Percentiles rank a stretch among this genome's conserved stretches.
These are phyloP conservation scores for Littorina saxatilis DNA, from an alignment of 1,140 invertebrate genomes.

Conservation along the genomic window DNA sequence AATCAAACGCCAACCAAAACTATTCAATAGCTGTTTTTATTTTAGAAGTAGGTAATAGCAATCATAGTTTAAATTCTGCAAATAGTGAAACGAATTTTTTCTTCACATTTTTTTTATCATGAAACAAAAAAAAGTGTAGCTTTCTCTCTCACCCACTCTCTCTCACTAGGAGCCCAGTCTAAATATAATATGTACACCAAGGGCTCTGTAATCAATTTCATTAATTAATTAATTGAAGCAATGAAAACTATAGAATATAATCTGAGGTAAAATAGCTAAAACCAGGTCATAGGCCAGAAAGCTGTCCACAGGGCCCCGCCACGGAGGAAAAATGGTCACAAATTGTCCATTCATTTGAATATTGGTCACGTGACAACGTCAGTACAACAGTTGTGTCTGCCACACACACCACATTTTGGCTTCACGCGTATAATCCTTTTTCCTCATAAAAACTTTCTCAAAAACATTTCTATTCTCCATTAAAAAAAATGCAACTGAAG, in stretches of 20 bases:
- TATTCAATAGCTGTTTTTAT: constrained; percentile 23
- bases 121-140: not conserved
- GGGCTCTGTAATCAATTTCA: not conserved
- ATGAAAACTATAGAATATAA: constrained; percentile 28
- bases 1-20: not conserved
- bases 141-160: constrained; percentile 12
- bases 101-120: constrained; percentile 2
- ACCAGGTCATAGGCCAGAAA: constrained; percentile 13
- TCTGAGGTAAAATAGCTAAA: constrained; percentile 31
- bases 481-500: too few relatives aligned
- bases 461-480: too few relatives aligned
- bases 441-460: too few relatives aligned
- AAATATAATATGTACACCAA: constrained; percentile 24
- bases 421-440: not conserved
- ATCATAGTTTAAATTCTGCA: constrained; percentile 34
- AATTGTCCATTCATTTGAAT: constrained; percentile 3
- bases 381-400: constrained; percentile 16
- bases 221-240: not conserved
- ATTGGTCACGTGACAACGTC: too few relatives aligned
- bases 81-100: constrained; percentile 32
- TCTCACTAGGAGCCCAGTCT: constrained; percentile 12
- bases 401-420: not conserved
- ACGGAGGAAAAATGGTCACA: constrained; percentile 1
- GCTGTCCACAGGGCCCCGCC: not conserved
- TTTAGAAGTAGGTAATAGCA: constrained; percentile 32